Conservation (phyloP, 2,113 vertebrate species). For the Nymphicus hollandicus region DNA sequence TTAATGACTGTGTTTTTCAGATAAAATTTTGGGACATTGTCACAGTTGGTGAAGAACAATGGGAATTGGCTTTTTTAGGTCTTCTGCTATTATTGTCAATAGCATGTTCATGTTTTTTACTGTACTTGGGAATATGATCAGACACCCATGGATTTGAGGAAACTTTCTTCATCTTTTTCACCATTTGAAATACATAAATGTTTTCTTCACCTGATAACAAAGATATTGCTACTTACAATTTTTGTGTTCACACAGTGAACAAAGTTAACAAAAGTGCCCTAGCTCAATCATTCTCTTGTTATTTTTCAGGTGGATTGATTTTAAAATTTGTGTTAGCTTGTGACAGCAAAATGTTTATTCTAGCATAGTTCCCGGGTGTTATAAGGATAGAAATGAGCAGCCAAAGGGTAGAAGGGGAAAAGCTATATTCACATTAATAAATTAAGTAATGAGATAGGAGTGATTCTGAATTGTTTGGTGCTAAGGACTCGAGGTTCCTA, state of each 20-base stretch:
- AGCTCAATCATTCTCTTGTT: neutral
- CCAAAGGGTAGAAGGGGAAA: neutral
- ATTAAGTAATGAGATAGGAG: neutral
- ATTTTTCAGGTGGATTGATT: neutral
- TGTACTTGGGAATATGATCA: accelerated
- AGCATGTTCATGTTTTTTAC: neutral
- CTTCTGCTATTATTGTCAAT: neutral
- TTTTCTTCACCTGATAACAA: neutral
- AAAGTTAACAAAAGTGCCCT: neutral
- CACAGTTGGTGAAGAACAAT: neutral
- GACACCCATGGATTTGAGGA: neutral
- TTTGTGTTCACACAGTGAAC: neutral
- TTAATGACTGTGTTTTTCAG: neutral
- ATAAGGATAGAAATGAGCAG: neutral
- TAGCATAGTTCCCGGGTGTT: neutral
- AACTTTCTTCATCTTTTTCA: neutral
- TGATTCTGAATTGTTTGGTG: neutral
- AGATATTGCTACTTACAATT: neutral
- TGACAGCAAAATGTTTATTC: neutral
- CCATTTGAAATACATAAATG: neutral
- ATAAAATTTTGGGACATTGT: neutral
- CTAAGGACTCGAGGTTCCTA: accelerated
- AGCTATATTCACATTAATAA: neutral
- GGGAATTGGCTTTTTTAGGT: neutral
- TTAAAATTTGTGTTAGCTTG: neutral